Conservation (phyloP, 2,797 vertebrate genomes). For the Cetoscarus ocellatus region DNA sequence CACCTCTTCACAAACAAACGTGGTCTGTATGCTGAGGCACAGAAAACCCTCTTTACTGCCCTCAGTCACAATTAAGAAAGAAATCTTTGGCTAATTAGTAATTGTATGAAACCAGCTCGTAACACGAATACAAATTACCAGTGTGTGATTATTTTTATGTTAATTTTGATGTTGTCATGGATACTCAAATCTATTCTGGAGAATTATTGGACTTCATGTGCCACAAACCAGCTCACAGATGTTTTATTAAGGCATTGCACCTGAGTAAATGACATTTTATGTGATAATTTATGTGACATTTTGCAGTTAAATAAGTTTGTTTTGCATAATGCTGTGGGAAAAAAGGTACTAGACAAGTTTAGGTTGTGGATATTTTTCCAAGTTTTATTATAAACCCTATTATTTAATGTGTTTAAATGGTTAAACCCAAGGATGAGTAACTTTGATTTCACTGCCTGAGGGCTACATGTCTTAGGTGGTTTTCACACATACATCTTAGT, state of each 20-base stretch:
- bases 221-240: neutral
- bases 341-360: neutral
- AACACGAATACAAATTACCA: constrained; percentile 20
- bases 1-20: neutral
- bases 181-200: constrained; percentile 2
- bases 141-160: constrained; percentile 15
- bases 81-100: constrained; percentile 26
- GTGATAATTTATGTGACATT: neutral
- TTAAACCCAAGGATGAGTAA: too few relatives aligned
- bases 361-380: neutral
- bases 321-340: too few relatives aligned
- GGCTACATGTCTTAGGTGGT: too few relatives aligned
- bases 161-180: neutral
- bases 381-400: too few relatives aligned
- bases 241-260: neutral
- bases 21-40: constrained; percentile 6
- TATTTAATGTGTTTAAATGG: too few relatives aligned
- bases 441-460: too few relatives aligned
- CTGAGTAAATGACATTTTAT: neutral
- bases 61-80: constrained; percentile 32
- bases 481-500: too few relatives aligned
- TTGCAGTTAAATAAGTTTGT: too few relatives aligned
- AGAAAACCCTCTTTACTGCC: constrained; percentile 6
- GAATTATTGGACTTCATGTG: neutral
- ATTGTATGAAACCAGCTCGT: constrained; percentile 21